Conservation (phyloP, 2,113 vertebrate genomes). For the Chroicocephalus ridibundus region DNA sequence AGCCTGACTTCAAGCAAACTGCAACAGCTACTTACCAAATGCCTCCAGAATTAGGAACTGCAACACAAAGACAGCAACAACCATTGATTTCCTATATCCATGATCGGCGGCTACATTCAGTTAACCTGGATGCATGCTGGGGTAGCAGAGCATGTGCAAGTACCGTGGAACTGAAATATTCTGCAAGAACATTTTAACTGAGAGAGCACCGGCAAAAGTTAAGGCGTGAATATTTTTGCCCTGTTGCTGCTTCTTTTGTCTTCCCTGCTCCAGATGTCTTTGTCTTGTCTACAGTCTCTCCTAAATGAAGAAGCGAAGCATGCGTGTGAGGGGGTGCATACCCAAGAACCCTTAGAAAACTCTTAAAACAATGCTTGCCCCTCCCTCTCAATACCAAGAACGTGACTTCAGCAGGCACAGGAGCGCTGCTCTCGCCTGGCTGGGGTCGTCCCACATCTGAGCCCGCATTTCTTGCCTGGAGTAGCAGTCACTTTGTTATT, state of each 20-base stretch:
- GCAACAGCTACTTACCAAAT: not conserved
- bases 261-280: not conserved
- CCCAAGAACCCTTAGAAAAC: not conserved
- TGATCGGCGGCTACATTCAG: not conserved
- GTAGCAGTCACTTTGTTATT: constrained; percentile 23
- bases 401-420: not conserved
- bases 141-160: not conserved
- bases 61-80: not conserved
- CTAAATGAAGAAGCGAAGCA: not conserved
- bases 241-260: not conserved
- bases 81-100: not conserved
- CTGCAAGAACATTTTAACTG: not conserved
- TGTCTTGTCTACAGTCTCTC: not conserved
- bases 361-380: not conserved
- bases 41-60: not conserved
- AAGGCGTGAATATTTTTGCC: not conserved
- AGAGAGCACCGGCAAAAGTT: not conserved
- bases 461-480: not conserved
- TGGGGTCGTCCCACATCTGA: not conserved
- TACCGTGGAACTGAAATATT: not conserved
- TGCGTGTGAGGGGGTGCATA: not conserved
- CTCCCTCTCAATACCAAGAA: not conserved
- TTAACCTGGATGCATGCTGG: not conserved
- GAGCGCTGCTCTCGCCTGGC: not conserved
- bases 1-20: not conserved